These are phyloP conservation scores for Perccottus glenii DNA, from an alignment of 2,113 vertebrate genomes.

Conservation along the genomic window DNA sequence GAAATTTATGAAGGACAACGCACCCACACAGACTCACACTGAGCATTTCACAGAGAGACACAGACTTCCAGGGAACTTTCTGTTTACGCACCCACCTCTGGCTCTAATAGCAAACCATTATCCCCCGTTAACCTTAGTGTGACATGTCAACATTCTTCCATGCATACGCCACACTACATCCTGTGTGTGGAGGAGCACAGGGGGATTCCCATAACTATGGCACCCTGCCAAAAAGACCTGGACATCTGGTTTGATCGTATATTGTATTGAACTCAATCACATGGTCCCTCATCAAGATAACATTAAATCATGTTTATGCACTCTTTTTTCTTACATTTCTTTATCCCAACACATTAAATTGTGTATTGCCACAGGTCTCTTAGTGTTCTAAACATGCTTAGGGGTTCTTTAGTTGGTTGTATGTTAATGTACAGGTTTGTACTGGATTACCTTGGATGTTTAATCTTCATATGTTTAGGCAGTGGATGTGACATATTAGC, in stretches of 20 bases:
- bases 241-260: conserved; percentile 55
- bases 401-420: not conserved
- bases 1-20: conserved; percentile 46
- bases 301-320: conserved; percentile 23
- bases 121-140: conserved; percentile 46
- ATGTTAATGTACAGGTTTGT: not conserved
- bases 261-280: conserved; percentile 20
- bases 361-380: not conserved
- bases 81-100: conserved; percentile 28
- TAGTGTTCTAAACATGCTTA: not conserved
- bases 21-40: conserved; percentile 33
- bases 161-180: conserved; percentile 18
- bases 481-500: no score
- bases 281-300: conserved; percentile 8
- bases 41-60: conserved; percentile 3
- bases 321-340: conserved; percentile 6
- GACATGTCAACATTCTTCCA: conserved; percentile 35
- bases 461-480: no score
- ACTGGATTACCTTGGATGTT: no score
- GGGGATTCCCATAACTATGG: conserved; percentile 39
- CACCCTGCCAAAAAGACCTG: conserved; percentile 22
- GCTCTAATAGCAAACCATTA: conserved; percentile 45
- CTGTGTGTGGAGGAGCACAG: conserved; percentile 10
- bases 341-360: not conserved
- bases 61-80: conserved; percentile 19